Base-by-base conservation (phyloP, 2,888 invertebrate species). In the Drosophila anomelani region DNA sequence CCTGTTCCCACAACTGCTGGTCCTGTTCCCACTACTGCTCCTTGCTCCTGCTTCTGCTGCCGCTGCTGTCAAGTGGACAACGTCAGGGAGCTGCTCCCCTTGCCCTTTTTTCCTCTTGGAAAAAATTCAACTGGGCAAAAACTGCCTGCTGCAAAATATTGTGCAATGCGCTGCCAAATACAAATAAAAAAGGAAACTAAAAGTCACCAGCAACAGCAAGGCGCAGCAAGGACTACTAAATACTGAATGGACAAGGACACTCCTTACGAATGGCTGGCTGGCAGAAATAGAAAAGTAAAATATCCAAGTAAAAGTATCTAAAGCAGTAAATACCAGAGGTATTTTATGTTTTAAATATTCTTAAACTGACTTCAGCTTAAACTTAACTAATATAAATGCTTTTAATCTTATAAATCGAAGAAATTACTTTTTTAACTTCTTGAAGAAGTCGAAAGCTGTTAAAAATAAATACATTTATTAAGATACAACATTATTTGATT, bases 151-250 rank as follows among this genome's bases (percentile, higher is more conserved):
- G 75, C 60, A 71, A 87, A 84, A 84, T 87, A 75, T 87, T 83
- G 87, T 89, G 88, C 83, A 81, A 71, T 84, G 81, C 79, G 87
- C 85, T 79, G 89, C 88, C 89, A 84, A 87, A 84, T 88, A 74
- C 73, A 67, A 74, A 82, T n/a, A 47, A 29, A 47, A 47, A 51
- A 51, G 17, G 5, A 51, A 51, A 20, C 47, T 51, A 43, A 60
- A 68, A 59, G 56, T 76, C 38, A 17, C 44, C 47, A 36, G 20
- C 23, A 55, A 46, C 15, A 8, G 4, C 20, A 34, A 9, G 43
- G 6, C 12, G 23, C 15, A 38, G 46, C n/a, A 46, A 53, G 57
- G 70, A 70, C 57, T n/a, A 7, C 13, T 9, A 17, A 26, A 70
- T 69, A 69, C 70, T 69, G 41, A 51, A 51, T 51, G 51, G 34